These are phyloP conservation scores for Serripes groenlandicus DNA, from an alignment of 2,888 invertebrate genomes.

Conservation along the genomic window DNA sequence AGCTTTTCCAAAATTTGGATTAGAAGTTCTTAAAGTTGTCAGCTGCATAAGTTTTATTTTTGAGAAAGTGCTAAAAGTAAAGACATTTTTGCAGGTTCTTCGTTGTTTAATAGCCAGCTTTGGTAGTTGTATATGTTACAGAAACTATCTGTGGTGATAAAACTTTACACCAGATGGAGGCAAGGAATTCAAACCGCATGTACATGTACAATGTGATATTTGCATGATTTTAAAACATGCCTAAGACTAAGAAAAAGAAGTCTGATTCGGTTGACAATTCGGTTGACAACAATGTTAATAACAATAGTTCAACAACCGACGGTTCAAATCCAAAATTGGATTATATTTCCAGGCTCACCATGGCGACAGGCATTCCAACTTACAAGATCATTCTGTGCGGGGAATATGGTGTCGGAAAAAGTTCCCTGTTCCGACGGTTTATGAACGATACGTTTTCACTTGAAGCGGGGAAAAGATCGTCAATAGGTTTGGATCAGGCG, in stretches of 20 bases:
- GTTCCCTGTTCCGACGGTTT: slow-evolving; percentile 96
- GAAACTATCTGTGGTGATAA: not conserved
- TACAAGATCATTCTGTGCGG: slow-evolving; percentile 96
- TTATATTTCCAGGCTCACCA: slow-evolving; percentile 71
- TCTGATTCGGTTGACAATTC: slow-evolving; percentile 27
- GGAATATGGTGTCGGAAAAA: slow-evolving; percentile 98
- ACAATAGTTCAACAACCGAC: not conserved
- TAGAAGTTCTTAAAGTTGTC: not conserved
- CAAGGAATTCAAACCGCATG: not conserved
- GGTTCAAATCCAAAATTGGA: slow-evolving; percentile 32
- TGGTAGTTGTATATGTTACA: too few relatives aligned
- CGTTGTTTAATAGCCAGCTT: too few relatives aligned
- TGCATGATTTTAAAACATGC: slow-evolving; percentile 13
- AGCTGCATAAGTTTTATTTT: not conserved
- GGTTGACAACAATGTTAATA: slow-evolving; percentile 13
- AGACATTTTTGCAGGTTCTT: too few relatives aligned
- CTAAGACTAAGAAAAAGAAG: slow-evolving; percentile 45
- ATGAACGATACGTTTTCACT: slow-evolving; percentile 95
- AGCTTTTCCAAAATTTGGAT: not conserved
- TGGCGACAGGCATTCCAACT: slow-evolving; percentile 82
- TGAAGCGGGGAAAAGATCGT: slow-evolving; percentile 91
- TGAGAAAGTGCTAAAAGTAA: not conserved
- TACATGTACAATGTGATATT: not conserved
- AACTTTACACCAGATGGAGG: not conserved
- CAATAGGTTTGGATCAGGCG: slow-evolving; percentile 96